Evolutionary conservation across 1,140 invertebrate genomes (phyloP).

Genomic region (Pseudomyrmex gracilis): DNA sequence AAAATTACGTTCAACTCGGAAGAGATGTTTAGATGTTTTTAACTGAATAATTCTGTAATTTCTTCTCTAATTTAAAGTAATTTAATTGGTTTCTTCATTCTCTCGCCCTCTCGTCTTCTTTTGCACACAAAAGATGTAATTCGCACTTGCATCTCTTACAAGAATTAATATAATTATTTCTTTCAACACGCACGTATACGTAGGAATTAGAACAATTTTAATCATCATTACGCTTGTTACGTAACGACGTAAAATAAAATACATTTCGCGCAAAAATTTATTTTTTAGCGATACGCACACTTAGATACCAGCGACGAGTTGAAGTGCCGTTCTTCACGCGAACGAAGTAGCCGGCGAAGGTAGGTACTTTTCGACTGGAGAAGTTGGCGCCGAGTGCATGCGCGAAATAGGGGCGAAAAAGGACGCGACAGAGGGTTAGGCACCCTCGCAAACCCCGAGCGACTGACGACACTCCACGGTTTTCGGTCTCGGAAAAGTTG

Average conservation of each 20-base stretch:
- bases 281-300: neutral
- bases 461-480: conserved; percentile 40
- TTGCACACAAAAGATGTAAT: conserved; percentile 5
- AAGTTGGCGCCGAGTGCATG: conserved; percentile 61
- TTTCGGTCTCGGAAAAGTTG: conserved; percentile 43
- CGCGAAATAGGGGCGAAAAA: conserved; percentile 54
- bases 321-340: conserved; percentile 69
- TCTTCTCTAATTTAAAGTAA: neutral
- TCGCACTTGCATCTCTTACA: neutral
- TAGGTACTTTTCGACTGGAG: conserved; percentile 71
- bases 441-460: conserved; percentile 62
- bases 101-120: neutral
- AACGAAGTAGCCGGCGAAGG: conserved; percentile 77
- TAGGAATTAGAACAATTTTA: neutral
- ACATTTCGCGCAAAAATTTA: conserved; percentile 2
- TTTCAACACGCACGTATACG: too few species aligned
- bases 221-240: neutral
- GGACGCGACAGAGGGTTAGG: conserved; percentile 62
- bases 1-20: conserved; percentile 5
- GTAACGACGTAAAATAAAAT: neutral
- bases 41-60: conserved; percentile 33
- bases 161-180: neutral
- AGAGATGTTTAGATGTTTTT: conserved; percentile 13
- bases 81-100: too few species aligned
- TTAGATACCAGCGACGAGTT: conserved; percentile 46